Evolutionary conservation across 1,140 invertebrate species (phyloP), one percentile per base, ranked within the genome.

Genomic region (Drosophila albomicans): DNA sequence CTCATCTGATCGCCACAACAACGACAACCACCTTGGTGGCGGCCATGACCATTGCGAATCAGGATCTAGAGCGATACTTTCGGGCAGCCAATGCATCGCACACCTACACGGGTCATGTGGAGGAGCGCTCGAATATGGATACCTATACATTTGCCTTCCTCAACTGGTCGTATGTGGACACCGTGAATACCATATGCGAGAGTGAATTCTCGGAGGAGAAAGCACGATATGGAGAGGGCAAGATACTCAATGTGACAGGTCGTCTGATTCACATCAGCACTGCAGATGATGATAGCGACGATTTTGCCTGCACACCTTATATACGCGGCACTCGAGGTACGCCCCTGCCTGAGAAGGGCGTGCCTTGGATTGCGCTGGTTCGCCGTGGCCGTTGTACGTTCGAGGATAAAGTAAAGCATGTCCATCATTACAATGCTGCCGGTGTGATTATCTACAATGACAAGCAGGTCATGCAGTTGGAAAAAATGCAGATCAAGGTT

Each of bases 361-460:
- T 94, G 16, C 94, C 95, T 0, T 97, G 96, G 96, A 95, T 97
- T 61, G 96, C 96, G 1, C 92, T 97, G 52, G 95, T 97, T 3
- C 94, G 95, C 74, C 92, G 96, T 13, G 96, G 96, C 25, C 82
- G 81, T 48, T 97, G 96, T 92, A 95, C 95, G 76, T 96, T 96
- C 88, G 95, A 96, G 82, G 94, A 95, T 51, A 97, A 97, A 93
- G 94, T 94, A 52, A 94, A 95, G 76, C 95, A 97, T 92, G 96
- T 96, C 11, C 94, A 94, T 85, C 92, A 93, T 38, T 94, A 94
- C 59, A 95, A 96, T 80, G 96, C 96, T 1, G 94, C 94, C 0
- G 96, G 95, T 0, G 95, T 96, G 11, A 94, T 97, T 35, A 94
- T 97, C 8, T 97, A 97, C 93, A 96, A 97, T 91, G 95, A 96